Evolutionary conservation across 1,140 invertebrate species (phyloP), one percentile per base, ranked within the genome.

Genomic region (Papilio polyxenes): DNA sequence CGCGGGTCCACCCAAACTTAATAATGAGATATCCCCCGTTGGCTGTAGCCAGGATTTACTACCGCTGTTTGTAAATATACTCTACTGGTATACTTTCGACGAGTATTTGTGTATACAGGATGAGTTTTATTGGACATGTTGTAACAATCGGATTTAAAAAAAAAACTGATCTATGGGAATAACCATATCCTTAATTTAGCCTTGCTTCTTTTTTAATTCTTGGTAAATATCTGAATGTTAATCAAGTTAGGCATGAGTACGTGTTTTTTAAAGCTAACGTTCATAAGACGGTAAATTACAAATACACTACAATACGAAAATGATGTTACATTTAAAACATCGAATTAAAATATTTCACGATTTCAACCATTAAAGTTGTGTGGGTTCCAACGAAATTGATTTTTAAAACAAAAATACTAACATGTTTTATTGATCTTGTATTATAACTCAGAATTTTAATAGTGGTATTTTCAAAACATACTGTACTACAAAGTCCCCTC

Each of bases 21-120:
- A 84, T 89, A 89, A 89, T 89, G 87, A 88, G 86, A 84, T 89
- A 87, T 87, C 84, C 72, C 82, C 83, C 84, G 81, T 65, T 81
- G 56, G 65, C n/a, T 85, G 81, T 62, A 81, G 59, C 56, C 13
- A 79, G 85, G 87, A 85, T 87, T 88, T 88, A 83, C 84, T 87
- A 83, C 84, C 81, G 80, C 78, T 84, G 75, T 82, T 83, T 81
- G 82, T 85, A 84, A 80, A 82, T 79, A 79, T n/a, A 77, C 75
- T 77, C 75, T 37, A 23, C 31, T 49, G 8, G 51, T 59, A 53
- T 62, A 59, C 31, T 79, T 79, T 62, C 53, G 49, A 56, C 75
- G 15, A 37, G 15, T 79, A 79, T 40, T 79, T 59, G 53, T 78
- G 5, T 62, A 79, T 79, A 79, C 76, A 62, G 76, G 76, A 20